Percentiles rank a stretch among this genome's conserved stretches.
Conservation (phyloP, 2,113 vertebrate species). For the Alectura lathami region DNA sequence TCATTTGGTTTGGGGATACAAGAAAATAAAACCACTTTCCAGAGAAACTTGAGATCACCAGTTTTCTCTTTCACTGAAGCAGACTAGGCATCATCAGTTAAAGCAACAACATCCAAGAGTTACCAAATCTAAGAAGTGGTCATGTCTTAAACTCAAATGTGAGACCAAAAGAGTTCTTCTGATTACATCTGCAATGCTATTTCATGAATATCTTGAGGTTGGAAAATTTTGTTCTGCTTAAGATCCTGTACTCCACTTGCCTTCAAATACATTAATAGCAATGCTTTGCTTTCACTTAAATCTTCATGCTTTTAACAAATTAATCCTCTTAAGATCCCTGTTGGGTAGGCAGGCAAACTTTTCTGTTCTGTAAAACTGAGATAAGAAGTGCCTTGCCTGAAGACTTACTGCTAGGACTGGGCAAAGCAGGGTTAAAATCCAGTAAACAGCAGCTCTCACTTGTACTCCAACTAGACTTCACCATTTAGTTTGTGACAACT, state of each 20-base stretch:
- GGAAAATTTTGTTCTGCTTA: not conserved
- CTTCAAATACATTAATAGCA: not conserved
- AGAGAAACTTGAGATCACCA: not conserved
- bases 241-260: not conserved
- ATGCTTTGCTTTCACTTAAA: not conserved
- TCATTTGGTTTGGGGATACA: fast-evolving
- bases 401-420: not conserved
- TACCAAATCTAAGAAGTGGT: not conserved
- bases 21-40: not conserved
- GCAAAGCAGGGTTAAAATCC: constrained; percentile 27
- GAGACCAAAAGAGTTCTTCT: not conserved
- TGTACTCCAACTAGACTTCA: not conserved
- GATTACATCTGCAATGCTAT: not conserved
- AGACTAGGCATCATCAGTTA: not conserved
- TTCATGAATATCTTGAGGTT: not conserved
- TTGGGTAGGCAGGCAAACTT: not conserved
- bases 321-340: constrained; percentile 39
- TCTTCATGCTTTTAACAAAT: constrained; percentile 29
- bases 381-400: constrained; percentile 20
- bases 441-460: not conserved
- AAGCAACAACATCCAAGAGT: not conserved
- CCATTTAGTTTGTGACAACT: not conserved
- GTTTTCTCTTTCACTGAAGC: not conserved
- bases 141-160: not conserved
- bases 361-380: constrained; percentile 27